phyloP scores from a whole-genome alignment of 2,113 vertebrate genomes.

The Phalacrocorax aristotelis region DNA sequence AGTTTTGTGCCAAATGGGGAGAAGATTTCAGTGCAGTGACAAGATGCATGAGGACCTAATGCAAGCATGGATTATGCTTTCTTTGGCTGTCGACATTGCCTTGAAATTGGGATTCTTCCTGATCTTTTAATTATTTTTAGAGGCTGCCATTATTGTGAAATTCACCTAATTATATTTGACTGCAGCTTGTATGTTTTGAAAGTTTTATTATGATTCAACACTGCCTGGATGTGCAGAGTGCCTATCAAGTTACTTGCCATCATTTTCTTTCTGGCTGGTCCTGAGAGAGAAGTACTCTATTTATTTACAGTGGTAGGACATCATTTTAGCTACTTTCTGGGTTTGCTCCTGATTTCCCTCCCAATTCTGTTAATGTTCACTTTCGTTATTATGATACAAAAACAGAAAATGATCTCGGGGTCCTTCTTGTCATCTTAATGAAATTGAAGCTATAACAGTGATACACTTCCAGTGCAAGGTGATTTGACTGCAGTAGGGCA shows the following conservation, averaged over 20 bases:
- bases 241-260: neutral
- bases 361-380: neutral
- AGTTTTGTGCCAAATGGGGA: conserved; percentile 13
- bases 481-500: conserved; percentile 11
- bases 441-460: neutral
- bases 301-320: neutral
- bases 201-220: neutral
- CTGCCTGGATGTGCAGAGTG: neutral
- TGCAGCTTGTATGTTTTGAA: neutral
- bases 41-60: neutral
- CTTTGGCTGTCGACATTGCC: neutral
- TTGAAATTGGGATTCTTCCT: neutral
- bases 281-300: neutral
- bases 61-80: conserved; percentile 9
- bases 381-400: neutral
- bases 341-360: neutral
- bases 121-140: neutral
- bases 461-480: neutral
- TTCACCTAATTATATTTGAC: neutral
- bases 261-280: neutral
- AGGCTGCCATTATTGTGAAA: neutral
- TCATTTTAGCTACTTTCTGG: neutral
- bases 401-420: neutral
- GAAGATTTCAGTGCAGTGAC: conserved; percentile 22
- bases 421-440: neutral